These are phyloP conservation scores for Urechis unicinctus DNA, from an alignment of 2,888 invertebrate genomes.

Conservation along the genomic window DNA sequence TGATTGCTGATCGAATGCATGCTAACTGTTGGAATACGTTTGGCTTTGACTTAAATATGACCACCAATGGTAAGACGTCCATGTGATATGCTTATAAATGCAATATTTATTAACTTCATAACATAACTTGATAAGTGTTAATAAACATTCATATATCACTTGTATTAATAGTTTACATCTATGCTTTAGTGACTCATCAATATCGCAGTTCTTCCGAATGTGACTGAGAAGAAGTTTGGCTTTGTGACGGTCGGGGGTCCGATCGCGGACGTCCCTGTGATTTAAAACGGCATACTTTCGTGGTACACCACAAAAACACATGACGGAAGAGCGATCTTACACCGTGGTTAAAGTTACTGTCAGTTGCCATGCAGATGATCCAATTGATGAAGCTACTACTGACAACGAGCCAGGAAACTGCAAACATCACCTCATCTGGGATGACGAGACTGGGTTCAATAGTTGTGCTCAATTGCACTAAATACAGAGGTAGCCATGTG, in stretches of 20 bases:
- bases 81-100: too few relatives aligned
- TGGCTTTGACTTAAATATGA: too few relatives aligned
- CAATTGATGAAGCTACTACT: background rate
- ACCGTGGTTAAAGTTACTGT: background rate
- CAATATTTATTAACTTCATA: too few relatives aligned
- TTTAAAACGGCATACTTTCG: too few relatives aligned
- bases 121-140: too few relatives aligned
- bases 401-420: background rate
- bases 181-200: background rate
- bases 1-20: too few relatives aligned
- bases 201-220: background rate
- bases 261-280: too few relatives aligned
- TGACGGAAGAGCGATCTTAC: background rate
- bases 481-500: background rate
- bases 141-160: background rate
- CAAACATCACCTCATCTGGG: background rate
- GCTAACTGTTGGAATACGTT: too few relatives aligned
- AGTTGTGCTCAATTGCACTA: background rate
- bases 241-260: background rate
- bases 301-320: background rate
- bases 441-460: background rate
- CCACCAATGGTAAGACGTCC: too few relatives aligned
- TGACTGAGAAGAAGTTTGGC: background rate
- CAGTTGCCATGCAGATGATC: background rate
- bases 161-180: background rate